Base-by-base conservation (phyloP, 2,113 vertebrate genomes). In the Pyrgilauda ruficollis region DNA sequence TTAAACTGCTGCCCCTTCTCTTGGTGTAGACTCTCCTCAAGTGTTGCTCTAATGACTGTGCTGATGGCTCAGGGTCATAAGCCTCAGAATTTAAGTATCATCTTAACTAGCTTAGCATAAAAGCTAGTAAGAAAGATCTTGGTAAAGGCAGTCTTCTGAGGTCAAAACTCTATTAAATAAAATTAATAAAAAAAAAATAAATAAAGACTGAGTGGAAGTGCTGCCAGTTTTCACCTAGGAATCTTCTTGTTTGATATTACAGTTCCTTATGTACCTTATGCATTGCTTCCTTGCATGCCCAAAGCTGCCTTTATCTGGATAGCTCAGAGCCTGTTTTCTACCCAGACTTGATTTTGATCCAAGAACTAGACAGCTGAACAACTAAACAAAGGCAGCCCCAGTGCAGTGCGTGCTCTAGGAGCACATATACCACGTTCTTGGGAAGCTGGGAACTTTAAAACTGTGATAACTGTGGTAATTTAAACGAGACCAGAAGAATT, bases 291-390 rank as follows among this genome's bases (percentile, higher is more conserved):
- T 26, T 81, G 35, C 62, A 5, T 84, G 87, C 50, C 66, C 56
- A 87, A 77, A 94, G 7, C 44, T 95, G 87, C 61, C 59, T 96
- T 89, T 55, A 52, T 64, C 69, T 59, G 80, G 26, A n/a, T 63
- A 87, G 33, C 70, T 87, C 43, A 14, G 56, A 68, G 55, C 35
- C 56, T 89, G 39, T 87, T 91, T 95, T 91, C 61, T 89, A 55
- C 37, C 24, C 69, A 52, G 64, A 22, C 30, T 87, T 93, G 87
- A 52, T 31, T 91, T 84, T 79, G 47, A 31, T 93, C 87, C 84
- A 82, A 85, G 53, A 75, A 15, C 26, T 22, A 56, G 69, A 63
- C 69, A 93, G 44, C 39, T 68, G 77, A 93, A 82, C 61, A 87
- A 4, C 61, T 22, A 56, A 87, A 84, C 31, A 63, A 55, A 75